Conservation (phyloP, 2,888 invertebrate species). For the Gymnosoma rotundatum region DNA sequence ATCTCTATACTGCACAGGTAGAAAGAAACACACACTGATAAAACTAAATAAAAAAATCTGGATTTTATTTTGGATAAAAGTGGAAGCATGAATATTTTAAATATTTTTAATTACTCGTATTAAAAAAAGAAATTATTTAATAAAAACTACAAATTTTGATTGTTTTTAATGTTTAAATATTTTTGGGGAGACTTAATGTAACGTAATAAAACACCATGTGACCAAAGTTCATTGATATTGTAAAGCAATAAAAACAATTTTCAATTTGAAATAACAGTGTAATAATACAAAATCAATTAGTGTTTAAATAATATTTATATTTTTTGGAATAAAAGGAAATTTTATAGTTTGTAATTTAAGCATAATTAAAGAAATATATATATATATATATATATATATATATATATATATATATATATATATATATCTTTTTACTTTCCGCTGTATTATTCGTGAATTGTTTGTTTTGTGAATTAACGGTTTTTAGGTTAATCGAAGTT, state of each 20-base stretch:
- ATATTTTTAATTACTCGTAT: neutral
- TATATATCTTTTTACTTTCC: too few relatives aligned
- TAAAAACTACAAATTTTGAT: neutral
- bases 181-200: constrained; percentile 4
- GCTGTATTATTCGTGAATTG: too few relatives aligned
- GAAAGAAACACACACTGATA: neutral
- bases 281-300: too few relatives aligned
- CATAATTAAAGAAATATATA: too few relatives aligned
- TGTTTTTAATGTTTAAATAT: neutral
- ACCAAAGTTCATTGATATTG: constrained; percentile 15
- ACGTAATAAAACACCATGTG: constrained; percentile 14
- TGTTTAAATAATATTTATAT: too few relatives aligned
- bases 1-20: neutral
- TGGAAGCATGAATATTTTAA: neutral
- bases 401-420: too few relatives aligned
- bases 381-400: too few relatives aligned
- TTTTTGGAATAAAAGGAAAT: too few relatives aligned
- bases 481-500: too few relatives aligned
- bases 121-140: constrained; percentile 1
- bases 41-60: neutral
- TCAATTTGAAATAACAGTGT: neutral
- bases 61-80: constrained; percentile 15
- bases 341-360: too few relatives aligned
- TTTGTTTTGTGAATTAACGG: too few relatives aligned
- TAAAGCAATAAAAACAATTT: neutral